Base-by-base conservation (phyloP, 92 coral and sea anemone species). In the Epizoanthus fatuus region DNA sequence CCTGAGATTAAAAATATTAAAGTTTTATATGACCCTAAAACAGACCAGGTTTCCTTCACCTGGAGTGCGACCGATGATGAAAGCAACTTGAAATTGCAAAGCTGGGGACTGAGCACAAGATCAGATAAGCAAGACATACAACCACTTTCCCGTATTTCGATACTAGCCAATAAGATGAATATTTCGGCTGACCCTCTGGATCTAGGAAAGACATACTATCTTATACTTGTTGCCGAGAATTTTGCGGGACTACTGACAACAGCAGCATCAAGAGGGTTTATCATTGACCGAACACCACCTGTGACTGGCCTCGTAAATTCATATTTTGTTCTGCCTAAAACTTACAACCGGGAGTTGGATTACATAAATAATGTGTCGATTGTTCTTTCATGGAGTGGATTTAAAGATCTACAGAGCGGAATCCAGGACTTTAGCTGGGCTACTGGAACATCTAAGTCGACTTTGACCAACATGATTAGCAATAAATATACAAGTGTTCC, bases 311-410 rank as follows among this genome's bases (percentile, higher is more conserved):
- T 81, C 29, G 91, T 97, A 13, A 56, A 82, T 32, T 93, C 97
- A 1, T 89, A 95, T 29, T 93, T 88, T 68, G 96, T 90, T 63
- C 79, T 97, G 35, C 98, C 99, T 25, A 40, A 22, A 17, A 82
- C 80, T 69, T 97, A 93, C 87, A 94, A 97, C 81, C 92, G 99
- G 45, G 90, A 84, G 62, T 88, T 89, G 52, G 89, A 95, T 65
- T 86, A 74, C 11, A 93, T 95, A 39, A 84, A 87, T 4, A 95
- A 95, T 25, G 91, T 96, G 2, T 91, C 93, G n/a, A 87, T 97
- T 67, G 75, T 93, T 20, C 93, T 91, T 7, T 69, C 96, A 1
- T 97, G 99, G 99, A 97, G 90, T 59, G 99, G 99, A 0, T 97
- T 97, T 68, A 71, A 40, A 72, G 99, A 97, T 53, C 69, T 45